phyloP scores from a whole-genome alignment of 2,888 invertebrate genomes.

The Orthosia gracilis region DNA sequence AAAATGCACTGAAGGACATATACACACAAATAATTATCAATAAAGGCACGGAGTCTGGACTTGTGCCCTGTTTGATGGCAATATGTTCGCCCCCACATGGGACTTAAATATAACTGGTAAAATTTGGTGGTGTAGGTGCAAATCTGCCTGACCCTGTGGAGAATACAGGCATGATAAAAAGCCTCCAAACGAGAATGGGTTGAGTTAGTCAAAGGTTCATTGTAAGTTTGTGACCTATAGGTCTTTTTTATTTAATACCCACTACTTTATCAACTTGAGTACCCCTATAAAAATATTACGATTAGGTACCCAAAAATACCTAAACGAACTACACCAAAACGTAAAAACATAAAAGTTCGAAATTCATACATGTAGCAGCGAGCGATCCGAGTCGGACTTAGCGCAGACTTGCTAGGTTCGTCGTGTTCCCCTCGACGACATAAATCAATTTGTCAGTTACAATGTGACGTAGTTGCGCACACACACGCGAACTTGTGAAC shows the following conservation, averaged over 20 bases:
- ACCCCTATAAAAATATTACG: not conserved
- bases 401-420: slow-evolving; percentile 75
- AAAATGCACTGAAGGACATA: not conserved
- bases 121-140: too few species aligned
- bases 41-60: too few species aligned
- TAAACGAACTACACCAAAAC: slow-evolving; percentile 9
- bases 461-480: slow-evolving; percentile 76
- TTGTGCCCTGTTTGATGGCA: too few species aligned
- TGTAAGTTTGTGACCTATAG: too few species aligned
- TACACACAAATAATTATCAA: not conserved
- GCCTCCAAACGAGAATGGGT: too few species aligned
- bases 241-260: too few species aligned
- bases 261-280: not conserved
- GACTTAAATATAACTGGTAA: too few species aligned
- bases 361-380: slow-evolving; percentile 68
- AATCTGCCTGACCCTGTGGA: too few species aligned
- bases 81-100: too few species aligned
- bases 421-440: slow-evolving; percentile 77
- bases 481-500: slow-evolving; percentile 68
- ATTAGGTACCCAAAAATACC: not conserved
- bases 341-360: slow-evolving; percentile 51
- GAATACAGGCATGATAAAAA: too few species aligned
- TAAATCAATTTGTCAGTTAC: slow-evolving; percentile 90
- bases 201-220: too few species aligned
- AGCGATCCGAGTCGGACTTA: slow-evolving; percentile 73